Percentiles rank a stretch among this genome's conserved stretches.
Evolutionary conservation across 2,797 vertebrate species (phyloP).

Genomic region (Sphenodon punctatus): DNA sequence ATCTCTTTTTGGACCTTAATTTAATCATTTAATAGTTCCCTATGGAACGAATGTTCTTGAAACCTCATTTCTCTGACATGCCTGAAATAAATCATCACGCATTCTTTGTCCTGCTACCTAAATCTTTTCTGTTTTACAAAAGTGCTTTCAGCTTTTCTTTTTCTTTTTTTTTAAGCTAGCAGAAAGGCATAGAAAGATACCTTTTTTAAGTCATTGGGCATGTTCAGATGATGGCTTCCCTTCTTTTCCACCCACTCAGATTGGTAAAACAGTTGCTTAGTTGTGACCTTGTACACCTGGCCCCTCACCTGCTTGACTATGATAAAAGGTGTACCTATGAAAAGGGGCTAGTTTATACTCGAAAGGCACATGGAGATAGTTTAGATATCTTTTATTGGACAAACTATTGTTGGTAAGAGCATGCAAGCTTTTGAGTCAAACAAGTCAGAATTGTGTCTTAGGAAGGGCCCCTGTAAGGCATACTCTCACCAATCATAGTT

Average conservation of each 20-base stretch:
- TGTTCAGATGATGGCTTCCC: neutral
- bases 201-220: neutral
- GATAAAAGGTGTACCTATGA: neutral
- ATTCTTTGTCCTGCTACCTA: neutral
- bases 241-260: neutral
- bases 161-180: neutral
- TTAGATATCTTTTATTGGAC: neutral
- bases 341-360: no score
- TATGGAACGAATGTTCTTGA: neutral
- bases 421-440: no score
- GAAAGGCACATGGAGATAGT: neutral
- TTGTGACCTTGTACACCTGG: neutral
- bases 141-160: neutral
- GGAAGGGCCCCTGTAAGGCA: no score
- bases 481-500: no score
- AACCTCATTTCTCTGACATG: constrained; percentile 1
- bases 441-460: neutral
- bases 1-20: neutral
- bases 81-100: neutral
- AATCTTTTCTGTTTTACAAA: neutral
- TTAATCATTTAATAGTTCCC: constrained; percentile 4
- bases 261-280: neutral
- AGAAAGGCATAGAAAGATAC: neutral
- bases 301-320: neutral
- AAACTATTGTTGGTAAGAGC: no score